phyloP scores from a whole-genome alignment of 2,113 vertebrate genomes.

The Campylorhamphus procurvoides region DNA sequence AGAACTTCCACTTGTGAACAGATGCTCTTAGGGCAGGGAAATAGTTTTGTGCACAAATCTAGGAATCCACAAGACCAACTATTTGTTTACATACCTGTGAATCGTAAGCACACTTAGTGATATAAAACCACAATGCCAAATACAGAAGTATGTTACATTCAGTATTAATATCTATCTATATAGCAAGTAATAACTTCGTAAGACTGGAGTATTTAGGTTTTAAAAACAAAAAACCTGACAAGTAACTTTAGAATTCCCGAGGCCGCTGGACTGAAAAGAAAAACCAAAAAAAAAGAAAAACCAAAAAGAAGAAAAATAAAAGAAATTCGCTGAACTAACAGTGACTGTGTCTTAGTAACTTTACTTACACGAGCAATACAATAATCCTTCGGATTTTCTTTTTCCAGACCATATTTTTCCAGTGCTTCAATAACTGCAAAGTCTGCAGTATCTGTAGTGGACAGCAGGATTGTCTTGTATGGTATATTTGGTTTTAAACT shows the following conservation, averaged over 20 bases:
- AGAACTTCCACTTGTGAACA: background rate
- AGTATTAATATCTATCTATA: background rate
- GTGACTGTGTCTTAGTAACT: background rate
- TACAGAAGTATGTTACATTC: background rate
- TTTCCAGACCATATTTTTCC: constrained; percentile 97
- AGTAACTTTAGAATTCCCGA: background rate
- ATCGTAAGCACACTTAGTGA: background rate
- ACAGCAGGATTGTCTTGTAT: constrained; percentile 96
- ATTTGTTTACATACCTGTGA: background rate
- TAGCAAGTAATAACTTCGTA: background rate
- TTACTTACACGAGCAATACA: constrained; percentile 91
- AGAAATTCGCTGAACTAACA: background rate
- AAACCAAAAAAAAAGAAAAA: too few species aligned
- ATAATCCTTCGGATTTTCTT: constrained; percentile 93
- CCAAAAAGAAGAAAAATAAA: too few species aligned
- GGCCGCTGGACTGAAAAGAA: background rate
- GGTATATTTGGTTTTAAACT: constrained; percentile 98
- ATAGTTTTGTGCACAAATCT: background rate
- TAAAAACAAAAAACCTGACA: background rate
- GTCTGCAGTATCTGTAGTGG: constrained; percentile 92
- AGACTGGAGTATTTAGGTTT: background rate
- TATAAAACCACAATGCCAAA: background rate
- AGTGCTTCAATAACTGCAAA: constrained; percentile 95
- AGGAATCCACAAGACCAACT: background rate
- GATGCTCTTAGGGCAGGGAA: background rate